Percentiles rank a stretch among this genome's conserved stretches.
Conservation (phyloP, 1,140 invertebrate genomes). For the Phymastichus coffea region DNA sequence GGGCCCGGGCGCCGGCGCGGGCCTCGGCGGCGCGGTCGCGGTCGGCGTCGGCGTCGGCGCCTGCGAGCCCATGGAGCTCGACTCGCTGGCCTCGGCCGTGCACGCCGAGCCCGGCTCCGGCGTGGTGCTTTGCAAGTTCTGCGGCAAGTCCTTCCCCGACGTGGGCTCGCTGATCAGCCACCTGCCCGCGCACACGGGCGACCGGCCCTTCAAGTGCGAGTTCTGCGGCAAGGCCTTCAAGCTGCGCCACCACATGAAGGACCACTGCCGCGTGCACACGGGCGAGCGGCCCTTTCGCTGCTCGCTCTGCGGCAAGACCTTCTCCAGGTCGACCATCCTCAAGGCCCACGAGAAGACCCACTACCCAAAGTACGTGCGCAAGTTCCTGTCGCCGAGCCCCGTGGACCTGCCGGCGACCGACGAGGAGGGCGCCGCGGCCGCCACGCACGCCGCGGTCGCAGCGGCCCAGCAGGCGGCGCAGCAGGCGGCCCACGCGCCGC, state of each 20-base stretch:
- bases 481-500: neutral
- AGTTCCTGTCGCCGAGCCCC: constrained; percentile 81
- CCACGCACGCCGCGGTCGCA: constrained; percentile 3
- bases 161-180: constrained; percentile 82
- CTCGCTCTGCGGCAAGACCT: constrained; percentile 84
- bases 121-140: constrained; percentile 85
- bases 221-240: constrained; percentile 90
- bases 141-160: constrained; percentile 86
- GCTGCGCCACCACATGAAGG: constrained; percentile 88
- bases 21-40: constrained; percentile 45
- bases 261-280: constrained; percentile 88
- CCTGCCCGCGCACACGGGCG: constrained; percentile 83
- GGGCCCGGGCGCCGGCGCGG: constrained; percentile 27
- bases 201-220: constrained; percentile 86
- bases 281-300: constrained; percentile 88
- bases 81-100: constrained; percentile 47
- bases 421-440: constrained; percentile 58
- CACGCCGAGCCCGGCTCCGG: constrained; percentile 64
- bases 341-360: constrained; percentile 91
- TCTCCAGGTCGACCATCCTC: constrained; percentile 83
- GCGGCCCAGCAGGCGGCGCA: neutral
- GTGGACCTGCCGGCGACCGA: constrained; percentile 76
- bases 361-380: constrained; percentile 84
- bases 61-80: constrained; percentile 55
- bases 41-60: constrained; percentile 43